Conservation (phyloP, 2,888 invertebrate genomes). For the Pedicia rivosa region DNA sequence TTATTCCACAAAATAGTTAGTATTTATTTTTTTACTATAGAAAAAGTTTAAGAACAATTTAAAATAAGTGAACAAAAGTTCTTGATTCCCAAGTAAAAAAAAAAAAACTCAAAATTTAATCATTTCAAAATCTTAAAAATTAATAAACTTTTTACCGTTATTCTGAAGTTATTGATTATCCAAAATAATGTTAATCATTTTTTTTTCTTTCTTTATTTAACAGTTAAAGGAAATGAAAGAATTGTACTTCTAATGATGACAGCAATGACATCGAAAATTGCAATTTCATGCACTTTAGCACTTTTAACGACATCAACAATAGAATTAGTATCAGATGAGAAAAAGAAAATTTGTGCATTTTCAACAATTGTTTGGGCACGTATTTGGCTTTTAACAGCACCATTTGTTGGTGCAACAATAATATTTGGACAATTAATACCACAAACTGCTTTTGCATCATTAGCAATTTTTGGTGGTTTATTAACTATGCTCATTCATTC, state of each 20-base stretch:
- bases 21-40: constrained; percentile 2
- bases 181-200: neutral
- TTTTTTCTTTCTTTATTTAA: constrained; percentile 6
- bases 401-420: constrained; percentile 28
- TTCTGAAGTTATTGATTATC: too few relatives aligned
- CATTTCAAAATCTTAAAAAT: too few relatives aligned
- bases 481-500: constrained; percentile 24
- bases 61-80: too few relatives aligned
- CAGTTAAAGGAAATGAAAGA: constrained; percentile 22
- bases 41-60: too few relatives aligned
- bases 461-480: constrained; percentile 26
- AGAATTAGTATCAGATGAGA: constrained; percentile 27
- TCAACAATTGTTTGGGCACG: constrained; percentile 31
- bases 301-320: constrained; percentile 31
- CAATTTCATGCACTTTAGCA: constrained; percentile 29
- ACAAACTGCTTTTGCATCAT: constrained; percentile 26
- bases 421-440: constrained; percentile 28
- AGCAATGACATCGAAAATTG: constrained; percentile 31
- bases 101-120: too few relatives aligned
- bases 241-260: constrained; percentile 27
- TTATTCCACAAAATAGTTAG: constrained; percentile 24
- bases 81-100: too few relatives aligned
- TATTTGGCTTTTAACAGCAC: constrained; percentile 29
- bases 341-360: constrained; percentile 26
- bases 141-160: neutral